phyloP scores from a whole-genome alignment of 2,797 vertebrate species.

The Cynopterus sphinx region DNA sequence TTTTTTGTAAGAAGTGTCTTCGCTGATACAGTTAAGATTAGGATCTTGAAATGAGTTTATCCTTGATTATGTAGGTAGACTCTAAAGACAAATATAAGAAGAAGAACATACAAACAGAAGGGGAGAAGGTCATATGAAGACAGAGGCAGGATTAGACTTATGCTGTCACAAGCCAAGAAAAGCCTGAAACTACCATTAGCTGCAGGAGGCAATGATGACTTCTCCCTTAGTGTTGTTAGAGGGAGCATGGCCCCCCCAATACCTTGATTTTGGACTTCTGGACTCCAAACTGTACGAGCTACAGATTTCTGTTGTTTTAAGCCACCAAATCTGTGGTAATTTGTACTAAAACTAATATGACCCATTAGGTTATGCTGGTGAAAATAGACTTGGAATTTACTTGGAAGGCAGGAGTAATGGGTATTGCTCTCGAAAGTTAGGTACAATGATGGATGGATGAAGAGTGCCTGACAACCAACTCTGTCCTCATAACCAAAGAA shows the following conservation, averaged over 20 bases:
- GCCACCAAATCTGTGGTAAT: too few species aligned
- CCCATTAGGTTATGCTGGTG: not conserved
- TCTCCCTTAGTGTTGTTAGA: not conserved
- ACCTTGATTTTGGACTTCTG: not conserved
- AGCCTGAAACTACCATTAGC: not conserved
- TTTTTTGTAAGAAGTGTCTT: not conserved
- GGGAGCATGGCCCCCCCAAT: accelerated
- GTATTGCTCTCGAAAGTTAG: not conserved
- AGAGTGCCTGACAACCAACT: not conserved
- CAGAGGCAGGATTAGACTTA: not conserved
- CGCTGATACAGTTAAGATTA: not conserved
- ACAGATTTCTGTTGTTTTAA: too few species aligned
- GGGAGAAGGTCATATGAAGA: accelerated
- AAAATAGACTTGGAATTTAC: not conserved
- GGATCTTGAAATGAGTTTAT: not conserved
- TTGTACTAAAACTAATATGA: not conserved
- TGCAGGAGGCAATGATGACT: not conserved
- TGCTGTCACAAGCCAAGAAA: not conserved
- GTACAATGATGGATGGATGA: too few species aligned
- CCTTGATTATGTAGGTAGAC: not conserved
- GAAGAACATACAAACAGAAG: not conserved
- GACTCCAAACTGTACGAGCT: not conserved
- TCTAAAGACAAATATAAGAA: not conserved
- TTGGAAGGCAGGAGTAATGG: not conserved
- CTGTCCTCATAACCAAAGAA: not conserved